phyloP scores from a whole-genome alignment of 2,113 vertebrate genomes.

The Barnardius zonarius region DNA sequence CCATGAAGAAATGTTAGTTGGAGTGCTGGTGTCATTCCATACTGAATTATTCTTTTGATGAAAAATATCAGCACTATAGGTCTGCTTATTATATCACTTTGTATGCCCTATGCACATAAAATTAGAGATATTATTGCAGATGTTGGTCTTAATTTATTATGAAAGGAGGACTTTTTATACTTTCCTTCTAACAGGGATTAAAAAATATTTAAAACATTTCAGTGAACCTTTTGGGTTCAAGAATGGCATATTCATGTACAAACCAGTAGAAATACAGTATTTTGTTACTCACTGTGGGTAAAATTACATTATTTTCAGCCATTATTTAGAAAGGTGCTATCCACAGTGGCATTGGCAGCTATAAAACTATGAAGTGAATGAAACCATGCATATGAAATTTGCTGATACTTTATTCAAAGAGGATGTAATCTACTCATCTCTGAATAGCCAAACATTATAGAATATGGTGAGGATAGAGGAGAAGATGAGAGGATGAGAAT shows the following conservation, averaged over 20 bases:
- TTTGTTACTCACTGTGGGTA: not conserved
- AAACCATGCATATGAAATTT: not conserved
- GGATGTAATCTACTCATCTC: not conserved
- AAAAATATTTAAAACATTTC: not conserved
- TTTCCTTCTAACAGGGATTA: not conserved
- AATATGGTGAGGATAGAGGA: not conserved
- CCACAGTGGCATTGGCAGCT: not conserved
- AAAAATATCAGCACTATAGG: not conserved
- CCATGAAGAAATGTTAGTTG: not conserved
- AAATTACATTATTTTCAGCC: not conserved
- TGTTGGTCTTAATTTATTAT: not conserved
- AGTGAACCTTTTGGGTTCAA: not conserved
- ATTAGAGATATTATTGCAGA: not conserved
- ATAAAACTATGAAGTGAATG: not conserved
- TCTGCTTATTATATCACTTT: not conserved
- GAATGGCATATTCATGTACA: not conserved
- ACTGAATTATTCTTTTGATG: constrained; percentile 24
- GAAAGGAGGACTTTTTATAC: not conserved
- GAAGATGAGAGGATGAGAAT: not conserved
- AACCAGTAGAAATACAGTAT: not conserved
- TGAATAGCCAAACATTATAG: not conserved
- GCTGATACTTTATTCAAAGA: not conserved
- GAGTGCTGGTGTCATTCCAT: not conserved
- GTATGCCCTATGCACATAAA: not conserved
- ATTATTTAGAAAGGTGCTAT: not conserved